Evolutionary conservation across 1,140 invertebrate genomes (phyloP).

Genomic region (Drosophila pandora): DNA sequence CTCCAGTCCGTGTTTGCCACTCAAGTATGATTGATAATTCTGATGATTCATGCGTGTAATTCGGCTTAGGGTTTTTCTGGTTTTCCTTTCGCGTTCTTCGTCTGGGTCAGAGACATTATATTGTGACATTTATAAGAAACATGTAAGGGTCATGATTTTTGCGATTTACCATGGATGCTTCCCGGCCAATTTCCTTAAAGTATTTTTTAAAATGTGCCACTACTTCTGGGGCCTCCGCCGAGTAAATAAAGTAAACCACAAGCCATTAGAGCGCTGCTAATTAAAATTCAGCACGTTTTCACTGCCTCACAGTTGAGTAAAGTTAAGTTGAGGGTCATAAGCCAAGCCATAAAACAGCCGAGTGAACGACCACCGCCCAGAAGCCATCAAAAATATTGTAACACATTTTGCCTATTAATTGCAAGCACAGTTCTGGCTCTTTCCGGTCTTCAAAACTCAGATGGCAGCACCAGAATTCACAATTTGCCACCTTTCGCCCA

Average conservation of each 20-base stretch:
- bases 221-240: constrained; percentile 4
- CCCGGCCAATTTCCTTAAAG: background rate
- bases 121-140: constrained; percentile 45
- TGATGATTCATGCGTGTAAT: constrained; percentile 78
- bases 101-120: constrained; percentile 32
- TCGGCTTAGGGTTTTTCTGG: constrained; percentile 45
- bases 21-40: constrained; percentile 79
- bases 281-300: constrained; percentile 75
- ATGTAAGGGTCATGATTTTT: constrained; percentile 29
- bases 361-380: constrained; percentile 47
- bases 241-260: constrained; percentile 48
- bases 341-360: constrained; percentile 71
- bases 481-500: constrained; percentile 26
- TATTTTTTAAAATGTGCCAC: constrained; percentile 5
- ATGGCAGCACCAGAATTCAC: constrained; percentile 8
- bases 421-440: constrained; percentile 14
- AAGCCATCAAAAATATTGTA: constrained; percentile 78
- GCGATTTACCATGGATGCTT: background rate
- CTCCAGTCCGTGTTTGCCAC: constrained; percentile 59
- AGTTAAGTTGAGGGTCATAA: constrained; percentile 53
- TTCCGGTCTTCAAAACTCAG: constrained; percentile 9
- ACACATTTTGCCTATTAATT: constrained; percentile 79
- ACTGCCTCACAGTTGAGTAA: constrained; percentile 9
- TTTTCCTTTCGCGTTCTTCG: constrained; percentile 8
- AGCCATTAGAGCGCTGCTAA: constrained; percentile 65